Conservation (phyloP, 2,797 vertebrate species). For the Epinephelus malabaricus region DNA sequence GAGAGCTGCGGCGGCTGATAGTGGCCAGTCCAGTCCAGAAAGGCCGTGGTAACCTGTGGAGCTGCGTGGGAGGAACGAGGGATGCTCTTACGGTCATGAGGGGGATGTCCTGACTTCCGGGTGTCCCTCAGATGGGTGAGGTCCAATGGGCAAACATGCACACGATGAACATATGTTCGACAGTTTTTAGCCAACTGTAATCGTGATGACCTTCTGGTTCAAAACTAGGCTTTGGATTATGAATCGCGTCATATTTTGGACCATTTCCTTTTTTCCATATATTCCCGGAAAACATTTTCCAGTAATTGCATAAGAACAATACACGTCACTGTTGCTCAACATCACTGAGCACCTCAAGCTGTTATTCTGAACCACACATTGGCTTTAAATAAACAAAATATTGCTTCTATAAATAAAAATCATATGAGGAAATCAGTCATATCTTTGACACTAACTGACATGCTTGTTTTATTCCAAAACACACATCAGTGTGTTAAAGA, state of each 20-base stretch:
- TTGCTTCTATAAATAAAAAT: constrained; percentile 1
- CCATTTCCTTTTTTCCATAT: constrained; percentile 5
- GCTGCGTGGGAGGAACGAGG: constrained; percentile 47
- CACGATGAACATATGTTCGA: constrained; percentile 44
- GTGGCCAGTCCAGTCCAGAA: constrained; percentile 18
- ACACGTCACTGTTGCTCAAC: constrained; percentile 2
- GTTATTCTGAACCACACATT: constrained; percentile 5
- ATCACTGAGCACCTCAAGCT: neutral
- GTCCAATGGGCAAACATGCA: constrained; percentile 12
- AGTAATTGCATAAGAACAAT: constrained; percentile 7
- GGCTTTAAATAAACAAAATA: constrained; percentile 13
- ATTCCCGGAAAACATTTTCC: neutral
- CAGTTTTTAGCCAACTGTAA: constrained; percentile 41
- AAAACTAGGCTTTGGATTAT: constrained; percentile 6
- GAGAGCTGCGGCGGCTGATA: neutral
- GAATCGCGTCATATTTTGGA: constrained; percentile 17
- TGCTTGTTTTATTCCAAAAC: constrained; percentile 16
- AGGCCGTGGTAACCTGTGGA: constrained; percentile 31
- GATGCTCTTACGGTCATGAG: constrained; percentile 24
- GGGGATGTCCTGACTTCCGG: constrained; percentile 68
- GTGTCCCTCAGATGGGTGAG: constrained; percentile 36
- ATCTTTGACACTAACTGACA: neutral
- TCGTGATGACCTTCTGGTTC: constrained; percentile 14
- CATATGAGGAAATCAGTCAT: neutral
- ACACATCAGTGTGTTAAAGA: constrained; percentile 18